These are phyloP conservation scores for Leptosomus discolor DNA, from an alignment of 2,113 vertebrate species.

Conservation along the genomic window DNA sequence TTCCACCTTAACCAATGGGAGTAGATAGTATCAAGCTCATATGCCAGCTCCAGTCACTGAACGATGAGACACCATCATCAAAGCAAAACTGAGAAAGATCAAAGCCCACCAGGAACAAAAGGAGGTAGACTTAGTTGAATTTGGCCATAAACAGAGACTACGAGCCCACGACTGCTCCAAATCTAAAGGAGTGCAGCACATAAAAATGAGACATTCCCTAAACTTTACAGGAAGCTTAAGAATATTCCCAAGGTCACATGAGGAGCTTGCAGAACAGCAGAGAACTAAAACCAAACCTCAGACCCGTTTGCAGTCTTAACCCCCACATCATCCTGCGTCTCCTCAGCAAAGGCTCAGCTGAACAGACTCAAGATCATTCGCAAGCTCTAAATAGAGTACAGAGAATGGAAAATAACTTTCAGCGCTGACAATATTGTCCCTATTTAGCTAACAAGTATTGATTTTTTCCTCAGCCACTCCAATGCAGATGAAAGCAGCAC, in stretches of 20 bases:
- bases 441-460: conserved; percentile 43
- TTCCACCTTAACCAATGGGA: background rate
- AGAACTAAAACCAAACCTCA: background rate
- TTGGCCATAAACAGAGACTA: background rate
- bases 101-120: background rate
- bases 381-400: background rate
- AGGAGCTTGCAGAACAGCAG: background rate
- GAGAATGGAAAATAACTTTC: conserved; percentile 28
- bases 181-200: rapidly evolving
- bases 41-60: background rate
- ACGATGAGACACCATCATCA: background rate
- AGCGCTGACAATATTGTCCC: background rate
- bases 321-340: background rate
- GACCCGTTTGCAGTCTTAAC: background rate
- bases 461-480: background rate
- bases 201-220: background rate
- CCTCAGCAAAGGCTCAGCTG: background rate
- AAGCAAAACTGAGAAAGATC: background rate
- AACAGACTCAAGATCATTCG: background rate
- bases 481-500: conserved; percentile 14
- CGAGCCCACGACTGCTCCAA: background rate
- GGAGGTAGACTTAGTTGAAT: background rate
- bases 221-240: background rate
- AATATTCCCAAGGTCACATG: background rate
- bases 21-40: background rate